Percentiles rank a stretch among this genome's conserved stretches.
Conservation (phyloP, 2,113 vertebrate species). For the Gambusia holbrooki region DNA sequence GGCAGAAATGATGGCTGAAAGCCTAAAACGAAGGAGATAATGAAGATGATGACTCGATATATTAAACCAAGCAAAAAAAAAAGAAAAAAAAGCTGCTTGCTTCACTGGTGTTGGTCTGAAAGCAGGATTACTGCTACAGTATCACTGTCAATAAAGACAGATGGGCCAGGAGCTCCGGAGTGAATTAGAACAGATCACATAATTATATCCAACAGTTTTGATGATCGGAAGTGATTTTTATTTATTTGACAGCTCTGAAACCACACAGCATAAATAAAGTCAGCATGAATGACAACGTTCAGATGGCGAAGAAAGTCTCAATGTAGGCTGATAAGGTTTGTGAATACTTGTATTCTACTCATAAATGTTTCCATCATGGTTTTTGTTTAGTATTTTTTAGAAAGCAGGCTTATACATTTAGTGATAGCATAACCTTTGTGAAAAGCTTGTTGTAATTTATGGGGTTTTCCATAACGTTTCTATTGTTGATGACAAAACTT, state of each 20-base stretch:
- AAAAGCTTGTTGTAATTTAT: background rate
- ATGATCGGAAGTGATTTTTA: slow-evolving; percentile 39
- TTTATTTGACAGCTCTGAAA: slow-evolving; percentile 46
- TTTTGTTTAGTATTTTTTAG: background rate
- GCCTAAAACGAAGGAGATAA: slow-evolving; percentile 40
- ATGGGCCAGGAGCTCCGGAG: slow-evolving; percentile 42
- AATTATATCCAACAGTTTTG: slow-evolving; percentile 34
- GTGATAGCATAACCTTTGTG: background rate
- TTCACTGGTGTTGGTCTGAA: slow-evolving; percentile 48
- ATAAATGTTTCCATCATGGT: background rate
- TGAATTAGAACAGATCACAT: slow-evolving; percentile 39
- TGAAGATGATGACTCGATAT: slow-evolving; percentile 53
- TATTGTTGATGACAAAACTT: background rate
- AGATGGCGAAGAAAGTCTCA: background rate
- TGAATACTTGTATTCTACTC: background rate
- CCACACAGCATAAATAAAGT: slow-evolving; percentile 31
- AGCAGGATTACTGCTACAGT: slow-evolving; percentile 53
- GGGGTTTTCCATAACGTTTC: background rate
- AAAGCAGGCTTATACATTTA: background rate
- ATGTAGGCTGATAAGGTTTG: background rate
- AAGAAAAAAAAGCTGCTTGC: slow-evolving; percentile 23
- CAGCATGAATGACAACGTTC: slow-evolving; percentile 18
- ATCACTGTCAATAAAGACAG: slow-evolving; percentile 66
- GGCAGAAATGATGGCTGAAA: slow-evolving; percentile 29
- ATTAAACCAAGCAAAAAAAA: slow-evolving; percentile 35